These are phyloP conservation scores for Onychomys leucogaster DNA, from an alignment of 2,797 vertebrate genomes.

Conservation along the genomic window DNA sequence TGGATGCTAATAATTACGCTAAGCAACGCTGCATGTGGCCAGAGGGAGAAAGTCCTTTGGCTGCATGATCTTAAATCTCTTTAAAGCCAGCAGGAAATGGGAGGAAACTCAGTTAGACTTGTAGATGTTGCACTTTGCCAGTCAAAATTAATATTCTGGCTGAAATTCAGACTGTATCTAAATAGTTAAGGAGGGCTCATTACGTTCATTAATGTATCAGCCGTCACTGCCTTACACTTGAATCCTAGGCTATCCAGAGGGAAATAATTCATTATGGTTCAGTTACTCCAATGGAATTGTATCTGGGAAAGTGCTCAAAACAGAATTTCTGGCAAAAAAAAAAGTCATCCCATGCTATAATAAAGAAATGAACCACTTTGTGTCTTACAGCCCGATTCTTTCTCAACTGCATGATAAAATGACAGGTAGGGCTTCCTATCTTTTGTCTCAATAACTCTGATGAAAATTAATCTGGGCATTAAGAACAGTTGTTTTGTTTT, in stretches of 20 bases:
- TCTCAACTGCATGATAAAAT: neutral
- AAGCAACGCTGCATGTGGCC: neutral
- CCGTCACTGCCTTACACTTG: neutral
- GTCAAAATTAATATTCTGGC: neutral
- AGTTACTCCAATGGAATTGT: neutral
- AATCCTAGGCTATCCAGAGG: neutral
- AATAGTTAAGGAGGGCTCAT: neutral
- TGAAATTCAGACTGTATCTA: neutral
- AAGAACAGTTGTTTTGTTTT: constrained; percentile 7
- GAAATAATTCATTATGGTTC: constrained; percentile 49
- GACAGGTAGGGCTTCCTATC: neutral
- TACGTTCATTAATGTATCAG: neutral
- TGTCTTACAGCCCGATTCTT: neutral
- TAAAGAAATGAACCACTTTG: constrained; percentile 1
- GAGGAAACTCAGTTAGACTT: constrained; percentile 20
- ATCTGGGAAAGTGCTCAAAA: constrained; percentile 4
- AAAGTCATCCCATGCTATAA: neutral
- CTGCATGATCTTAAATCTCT: constrained; percentile 49
- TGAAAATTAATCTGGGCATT: neutral
- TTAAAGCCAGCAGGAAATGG: constrained; percentile 20
- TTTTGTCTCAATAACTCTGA: neutral
- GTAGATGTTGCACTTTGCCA: neutral
- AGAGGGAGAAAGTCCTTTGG: neutral
- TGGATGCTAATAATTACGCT: neutral
- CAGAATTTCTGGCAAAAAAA: constrained; percentile 30